These are phyloP conservation scores for Trisateles emortualis DNA, from an alignment of 2,888 invertebrate species.

Conservation along the genomic window DNA sequence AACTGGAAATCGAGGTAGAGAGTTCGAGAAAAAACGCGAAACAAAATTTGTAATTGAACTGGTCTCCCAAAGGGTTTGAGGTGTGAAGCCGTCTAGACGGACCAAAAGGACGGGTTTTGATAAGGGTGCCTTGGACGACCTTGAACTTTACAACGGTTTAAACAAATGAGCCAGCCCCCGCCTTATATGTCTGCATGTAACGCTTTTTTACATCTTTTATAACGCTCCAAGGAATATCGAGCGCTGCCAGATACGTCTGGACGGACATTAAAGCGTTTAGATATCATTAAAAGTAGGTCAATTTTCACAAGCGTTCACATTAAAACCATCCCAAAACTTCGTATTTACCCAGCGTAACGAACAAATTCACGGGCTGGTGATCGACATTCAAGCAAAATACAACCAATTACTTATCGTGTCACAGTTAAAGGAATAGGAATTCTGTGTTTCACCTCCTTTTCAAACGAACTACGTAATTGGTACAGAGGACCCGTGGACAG, in stretches of 20 bases:
- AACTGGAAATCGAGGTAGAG: slow-evolving; percentile 28
- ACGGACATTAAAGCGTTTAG: slow-evolving; percentile 26
- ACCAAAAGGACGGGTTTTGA: slow-evolving; percentile 81
- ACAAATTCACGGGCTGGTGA: slow-evolving; percentile 67
- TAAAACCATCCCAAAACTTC: slow-evolving; percentile 57
- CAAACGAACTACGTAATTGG: slow-evolving; percentile 65
- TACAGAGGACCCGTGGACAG: slow-evolving; percentile 53
- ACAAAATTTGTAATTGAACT: slow-evolving; percentile 73
- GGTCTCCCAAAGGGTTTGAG: slow-evolving; percentile 79
- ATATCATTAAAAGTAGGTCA: slow-evolving; percentile 48
- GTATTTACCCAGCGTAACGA: slow-evolving; percentile 62
- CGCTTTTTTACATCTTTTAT: slow-evolving; percentile 48
- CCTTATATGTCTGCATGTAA: slow-evolving; percentile 55
- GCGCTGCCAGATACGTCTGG: slow-evolving; percentile 18
- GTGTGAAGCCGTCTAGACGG: slow-evolving; percentile 85
- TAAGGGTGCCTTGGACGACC: slow-evolving; percentile 82
- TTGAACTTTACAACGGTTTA: slow-evolving; percentile 82
- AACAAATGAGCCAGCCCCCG: slow-evolving; percentile 78
- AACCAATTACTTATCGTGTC: slow-evolving; percentile 70
- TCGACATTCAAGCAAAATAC: slow-evolving; percentile 70
- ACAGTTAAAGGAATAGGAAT: slow-evolving; percentile 62
- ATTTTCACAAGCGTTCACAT: slow-evolving; percentile 49
- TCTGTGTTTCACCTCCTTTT: slow-evolving; percentile 59
- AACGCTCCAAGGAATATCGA: slow-evolving; percentile 29
- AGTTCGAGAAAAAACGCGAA: slow-evolving; percentile 49